Conservation (phyloP, 2,797 vertebrate species). For the Lacerta agilis region DNA sequence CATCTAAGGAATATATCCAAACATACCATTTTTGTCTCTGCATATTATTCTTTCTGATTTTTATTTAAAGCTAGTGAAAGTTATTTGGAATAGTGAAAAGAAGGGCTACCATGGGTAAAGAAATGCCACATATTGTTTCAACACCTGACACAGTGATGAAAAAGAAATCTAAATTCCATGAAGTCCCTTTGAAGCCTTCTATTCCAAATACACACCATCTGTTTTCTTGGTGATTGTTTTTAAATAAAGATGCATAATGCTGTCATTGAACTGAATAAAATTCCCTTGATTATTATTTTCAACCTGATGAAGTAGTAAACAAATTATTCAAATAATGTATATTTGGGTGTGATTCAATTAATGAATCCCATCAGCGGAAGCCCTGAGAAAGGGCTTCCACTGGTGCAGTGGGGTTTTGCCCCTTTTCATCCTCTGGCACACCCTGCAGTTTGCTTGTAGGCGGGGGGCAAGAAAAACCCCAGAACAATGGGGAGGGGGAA, state of each 20-base stretch:
- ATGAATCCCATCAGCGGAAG: too few species aligned
- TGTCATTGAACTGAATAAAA: slow-evolving; percentile 1
- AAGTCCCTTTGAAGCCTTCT: slow-evolving; percentile 11
- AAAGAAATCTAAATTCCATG: neutral
- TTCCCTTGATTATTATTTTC: slow-evolving; percentile 18
- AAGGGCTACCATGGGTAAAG: slow-evolving; percentile 2
- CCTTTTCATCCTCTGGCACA: too few species aligned
- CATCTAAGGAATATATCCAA: neutral
- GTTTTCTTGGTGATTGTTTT: slow-evolving; percentile 8
- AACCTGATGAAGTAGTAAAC: slow-evolving; percentile 11
- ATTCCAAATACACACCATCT: slow-evolving; percentile 33
- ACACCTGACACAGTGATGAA: neutral
- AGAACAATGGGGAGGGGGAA: too few species aligned
- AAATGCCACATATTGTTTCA: slow-evolving; percentile 2
- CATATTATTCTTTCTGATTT: neutral
- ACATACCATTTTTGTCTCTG: neutral
- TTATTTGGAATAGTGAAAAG: neutral
- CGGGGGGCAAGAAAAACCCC: too few species aligned
- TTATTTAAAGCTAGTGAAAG: neutral
- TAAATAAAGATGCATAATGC: slow-evolving; percentile 20
- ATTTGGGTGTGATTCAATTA: neutral
- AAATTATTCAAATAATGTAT: neutral
- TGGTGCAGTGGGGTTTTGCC: too few species aligned
- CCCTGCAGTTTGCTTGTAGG: too few species aligned
- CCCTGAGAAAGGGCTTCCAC: too few species aligned